Evolutionary conservation across 92 coral and sea anemone genomes (phyloP), one percentile per base, ranked within the genome.

Genomic region (Porites lobata): DNA sequence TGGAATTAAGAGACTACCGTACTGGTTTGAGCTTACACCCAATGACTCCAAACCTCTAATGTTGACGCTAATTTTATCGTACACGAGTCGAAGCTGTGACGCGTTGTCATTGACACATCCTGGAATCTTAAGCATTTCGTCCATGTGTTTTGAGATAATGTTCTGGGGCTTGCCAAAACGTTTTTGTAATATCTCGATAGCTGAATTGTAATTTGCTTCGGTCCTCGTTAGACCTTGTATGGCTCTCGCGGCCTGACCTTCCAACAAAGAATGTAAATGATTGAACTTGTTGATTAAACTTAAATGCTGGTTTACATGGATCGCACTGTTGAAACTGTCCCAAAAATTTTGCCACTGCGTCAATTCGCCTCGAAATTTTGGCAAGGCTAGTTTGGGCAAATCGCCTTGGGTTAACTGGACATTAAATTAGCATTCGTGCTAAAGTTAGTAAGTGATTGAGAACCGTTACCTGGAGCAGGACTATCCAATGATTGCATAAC

Each of bases 1-100:
- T 0, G 90, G 93, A 54, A 90, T 90, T n/a, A 85, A 65, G 1
- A 92, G 56, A 59, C 95, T 84, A 4, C 95, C 90, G 59, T 92
- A 92, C 22, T 89, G 89, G 4, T 32, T 52, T 11, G 92, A 54
- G 57, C 56, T 66, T 0, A 88, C 89, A 19, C 92, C 94, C 8
- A 92, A 65, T 1, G 91, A 65, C 59, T 77, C 82, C n/a, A 92
- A 26, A 6, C 93, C 89, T 15, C 95, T 71, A 0, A 86, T 77
- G 24, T 81, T 75, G 1, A 89, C 64, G 65, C 83, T 89, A 8
- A 92, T 86, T 26, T 90, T 81, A 71, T 90, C 90, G 54, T 93
- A 90, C 0, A 77, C 93, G 72, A 81, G 80, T 13, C 89, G 70
- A 3, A 93, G 78, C 24, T 90, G 93, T 6, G 87, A 90, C 0